Evolutionary conservation across 2,888 invertebrate species (phyloP), one percentile per base, ranked within the genome.

Genomic region (Agrotis puta): DNA sequence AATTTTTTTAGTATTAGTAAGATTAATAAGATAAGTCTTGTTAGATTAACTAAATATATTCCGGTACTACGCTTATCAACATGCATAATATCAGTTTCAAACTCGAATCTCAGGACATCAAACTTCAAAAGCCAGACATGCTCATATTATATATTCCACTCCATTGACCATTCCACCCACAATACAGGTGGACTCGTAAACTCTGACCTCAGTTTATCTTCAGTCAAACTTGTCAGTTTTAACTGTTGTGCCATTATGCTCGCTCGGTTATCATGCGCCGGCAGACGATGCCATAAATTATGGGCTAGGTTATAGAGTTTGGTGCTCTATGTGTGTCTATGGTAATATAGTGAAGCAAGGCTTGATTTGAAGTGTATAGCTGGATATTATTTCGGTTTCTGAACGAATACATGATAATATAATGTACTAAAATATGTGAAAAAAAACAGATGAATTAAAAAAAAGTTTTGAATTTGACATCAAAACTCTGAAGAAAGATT

Each of bases 211-310:
- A 43, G 74, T 78, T 78, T 65, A 66, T 77, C 82, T 79, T 77
- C 63, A 74, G 64, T 57, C 65, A 39, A 68, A 74, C 78, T 78
- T 62, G 78, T 69, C 82, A 82, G 82, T 61, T 82, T 81, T 81
- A 81, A 81, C 77, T 68, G 81, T 81, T 63, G 75, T 18, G 7
- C 64, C 68, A 75, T 77, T 80, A 77, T 74, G 56, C 64, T 61
- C 58, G 14, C 11, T 14, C 50, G 45, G 74, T 79, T 88, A 87
- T 88, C 88, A 81, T 62, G 50, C 70, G 66, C 62, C 27, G 47
- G 80, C 88, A 87, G 88, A 78, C 77, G 70, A 74, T 53, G 68
- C 77, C 88, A 82, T 88, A 88, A 88, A 88, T 88, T 88, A 87
- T 84, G 47, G 39, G 43, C 62, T 39, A 53, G 48, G 56, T 61